A percentile compares a stretch with the other conserved stretches of the same genome.
These are phyloP conservation scores for Actinemys pallida DNA, from an alignment of 2,113 vertebrate genomes.

Conservation along the genomic window DNA sequence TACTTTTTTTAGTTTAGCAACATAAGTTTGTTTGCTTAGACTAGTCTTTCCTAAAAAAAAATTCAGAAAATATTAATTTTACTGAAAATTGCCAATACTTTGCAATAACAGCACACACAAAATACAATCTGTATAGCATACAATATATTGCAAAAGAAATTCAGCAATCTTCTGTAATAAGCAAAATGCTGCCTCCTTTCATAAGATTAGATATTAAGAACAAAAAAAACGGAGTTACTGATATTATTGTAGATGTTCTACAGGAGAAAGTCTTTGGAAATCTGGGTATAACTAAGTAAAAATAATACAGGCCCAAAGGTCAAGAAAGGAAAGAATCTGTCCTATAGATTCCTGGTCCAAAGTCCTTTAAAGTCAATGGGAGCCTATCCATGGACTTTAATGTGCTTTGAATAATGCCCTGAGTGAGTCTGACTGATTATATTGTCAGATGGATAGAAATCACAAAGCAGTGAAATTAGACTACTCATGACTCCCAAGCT, in stretches of 20 bases:
- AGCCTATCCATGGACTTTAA: background rate
- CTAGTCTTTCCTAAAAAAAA: background rate
- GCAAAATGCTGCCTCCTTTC: background rate
- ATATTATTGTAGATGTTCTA: background rate
- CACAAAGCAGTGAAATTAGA: background rate
- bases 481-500: background rate
- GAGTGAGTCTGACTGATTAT: background rate
- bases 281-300: background rate
- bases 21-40: background rate
- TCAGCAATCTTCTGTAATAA: background rate
- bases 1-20: background rate
- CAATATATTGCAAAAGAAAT: background rate
- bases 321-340: background rate
- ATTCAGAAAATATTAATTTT: background rate
- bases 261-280: background rate
- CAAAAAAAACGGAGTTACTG: background rate
- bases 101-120: background rate
- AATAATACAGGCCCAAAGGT: background rate
- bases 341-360: background rate
- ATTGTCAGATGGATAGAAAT: background rate
- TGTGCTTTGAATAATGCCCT: background rate
- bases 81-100: background rate
- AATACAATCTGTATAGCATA: background rate
- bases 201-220: background rate
- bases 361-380: background rate